phyloP scores from a whole-genome alignment of 1,140 invertebrate species.

The Psilanteris sp. region DNA sequence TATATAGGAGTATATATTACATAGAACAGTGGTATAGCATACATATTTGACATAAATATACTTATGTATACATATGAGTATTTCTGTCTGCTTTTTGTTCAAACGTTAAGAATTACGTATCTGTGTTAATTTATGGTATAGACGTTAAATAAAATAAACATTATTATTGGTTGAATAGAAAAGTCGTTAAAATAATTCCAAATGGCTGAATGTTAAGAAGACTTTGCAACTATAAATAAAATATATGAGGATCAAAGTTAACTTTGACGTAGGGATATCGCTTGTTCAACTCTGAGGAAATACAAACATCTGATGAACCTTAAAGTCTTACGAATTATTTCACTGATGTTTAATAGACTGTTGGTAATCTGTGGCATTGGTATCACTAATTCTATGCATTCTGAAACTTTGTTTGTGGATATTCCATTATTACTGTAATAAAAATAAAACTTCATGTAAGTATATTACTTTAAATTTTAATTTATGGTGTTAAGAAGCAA shows the following conservation, averaged over 20 bases:
- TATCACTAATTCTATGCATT: conserved; percentile 3
- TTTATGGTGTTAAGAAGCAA: too few relatives aligned
- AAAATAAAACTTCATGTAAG: too few relatives aligned
- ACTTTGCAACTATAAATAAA: conserved; percentile 43
- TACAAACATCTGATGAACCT: conserved; percentile 8
- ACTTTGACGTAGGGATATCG: conserved; percentile 37
- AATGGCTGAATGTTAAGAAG: conserved; percentile 45
- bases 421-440: too few relatives aligned
- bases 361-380: conserved; percentile 5
- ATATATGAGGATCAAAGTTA: conserved; percentile 46
- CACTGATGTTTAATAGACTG: conserved; percentile 5
- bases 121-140: conserved; percentile 33
- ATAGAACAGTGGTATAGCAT: too few relatives aligned
- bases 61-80: conserved; percentile 28
- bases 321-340: conserved; percentile 15
- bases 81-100: conserved; percentile 50
- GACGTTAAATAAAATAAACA: conserved; percentile 34
- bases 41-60: conserved; percentile 44
- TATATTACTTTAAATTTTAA: too few relatives aligned
- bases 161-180: conserved; percentile 34
- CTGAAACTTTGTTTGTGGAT: conserved; percentile 11
- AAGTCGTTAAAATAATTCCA: conserved; percentile 18
- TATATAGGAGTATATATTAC: neutral
- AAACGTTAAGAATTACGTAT: conserved; percentile 47
- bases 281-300: conserved; percentile 29